Conservation (phyloP, 2,888 invertebrate species). For the Cataglyphis cursor region DNA sequence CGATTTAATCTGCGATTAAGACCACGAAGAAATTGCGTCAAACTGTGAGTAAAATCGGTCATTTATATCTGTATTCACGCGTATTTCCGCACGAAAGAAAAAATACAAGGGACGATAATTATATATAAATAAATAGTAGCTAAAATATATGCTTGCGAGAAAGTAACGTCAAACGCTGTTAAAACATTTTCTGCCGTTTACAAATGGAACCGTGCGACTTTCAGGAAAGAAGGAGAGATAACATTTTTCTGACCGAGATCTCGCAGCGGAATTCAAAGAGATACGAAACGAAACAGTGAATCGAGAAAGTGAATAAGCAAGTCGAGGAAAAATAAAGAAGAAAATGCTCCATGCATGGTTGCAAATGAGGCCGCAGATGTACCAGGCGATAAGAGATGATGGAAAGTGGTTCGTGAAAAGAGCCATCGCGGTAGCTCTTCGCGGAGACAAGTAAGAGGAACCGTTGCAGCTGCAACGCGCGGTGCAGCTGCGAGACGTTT, state of each 20-base stretch:
- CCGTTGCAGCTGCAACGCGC: constrained; percentile 36
- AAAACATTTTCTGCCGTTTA: neutral
- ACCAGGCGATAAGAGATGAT: constrained; percentile 82
- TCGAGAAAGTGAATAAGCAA: constrained; percentile 47
- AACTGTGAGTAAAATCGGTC: constrained; percentile 14
- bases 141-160: neutral
- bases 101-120: neutral
- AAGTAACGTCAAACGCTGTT: constrained; percentile 10
- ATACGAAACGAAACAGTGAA: constrained; percentile 33
- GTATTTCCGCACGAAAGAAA: neutral
- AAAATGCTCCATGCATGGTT: constrained; percentile 79
- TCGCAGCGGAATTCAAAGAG: constrained; percentile 61
- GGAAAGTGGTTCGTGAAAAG: constrained; percentile 83
- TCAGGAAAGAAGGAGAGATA: neutral
- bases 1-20: constrained; percentile 53
- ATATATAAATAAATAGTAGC: constrained; percentile 1
- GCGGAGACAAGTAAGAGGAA: constrained; percentile 55
- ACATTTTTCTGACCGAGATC: constrained; percentile 49
- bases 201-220: constrained; percentile 7
- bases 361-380: constrained; percentile 84
- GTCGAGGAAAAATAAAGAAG: constrained; percentile 43
- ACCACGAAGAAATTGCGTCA: constrained; percentile 44
- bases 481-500: constrained; percentile 47
- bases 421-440: constrained; percentile 77
- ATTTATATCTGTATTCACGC: constrained; percentile 2